A percentile compares a stretch with the other conserved stretches of the same genome.
Conservation (phyloP, 2,113 vertebrate species). For the Dascyllus trimaculatus region DNA sequence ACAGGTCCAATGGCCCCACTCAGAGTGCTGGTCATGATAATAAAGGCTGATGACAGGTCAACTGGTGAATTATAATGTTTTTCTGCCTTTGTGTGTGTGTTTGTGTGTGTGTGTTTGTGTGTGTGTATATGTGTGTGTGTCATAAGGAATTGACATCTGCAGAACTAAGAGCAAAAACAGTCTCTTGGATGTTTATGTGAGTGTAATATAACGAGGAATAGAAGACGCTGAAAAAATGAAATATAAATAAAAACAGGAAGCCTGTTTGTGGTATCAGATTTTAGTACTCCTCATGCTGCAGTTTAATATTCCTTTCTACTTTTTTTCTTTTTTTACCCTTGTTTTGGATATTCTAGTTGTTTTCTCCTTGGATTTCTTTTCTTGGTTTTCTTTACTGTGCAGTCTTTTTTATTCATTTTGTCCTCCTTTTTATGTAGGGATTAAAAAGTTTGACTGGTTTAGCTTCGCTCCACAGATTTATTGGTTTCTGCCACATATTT, state of each 20-base stretch:
- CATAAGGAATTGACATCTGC: conserved; percentile 46
- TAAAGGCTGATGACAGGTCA: conserved; percentile 50
- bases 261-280: conserved; percentile 20
- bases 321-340: background rate
- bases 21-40: conserved; percentile 37
- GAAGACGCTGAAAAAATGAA: conserved; percentile 4
- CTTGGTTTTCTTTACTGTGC: background rate
- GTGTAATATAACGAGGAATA: conserved; percentile 5
- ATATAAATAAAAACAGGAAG: conserved; percentile 29
- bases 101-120: background rate
- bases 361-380: background rate
- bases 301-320: background rate
- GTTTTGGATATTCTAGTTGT: background rate
- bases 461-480: background rate
- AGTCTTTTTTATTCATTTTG: background rate
- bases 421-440: background rate
- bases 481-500: background rate
- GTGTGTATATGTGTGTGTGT: background rate
- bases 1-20: conserved; percentile 36
- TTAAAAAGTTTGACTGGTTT: background rate
- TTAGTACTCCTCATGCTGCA: background rate
- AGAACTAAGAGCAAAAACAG: conserved; percentile 40
- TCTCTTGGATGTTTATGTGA: conserved; percentile 17
- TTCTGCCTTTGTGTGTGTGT: background rate
- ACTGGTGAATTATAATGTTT: conserved; percentile 24